These are phyloP conservation scores for Eilema depressum DNA, from an alignment of 2,888 invertebrate species.

Conservation along the genomic window DNA sequence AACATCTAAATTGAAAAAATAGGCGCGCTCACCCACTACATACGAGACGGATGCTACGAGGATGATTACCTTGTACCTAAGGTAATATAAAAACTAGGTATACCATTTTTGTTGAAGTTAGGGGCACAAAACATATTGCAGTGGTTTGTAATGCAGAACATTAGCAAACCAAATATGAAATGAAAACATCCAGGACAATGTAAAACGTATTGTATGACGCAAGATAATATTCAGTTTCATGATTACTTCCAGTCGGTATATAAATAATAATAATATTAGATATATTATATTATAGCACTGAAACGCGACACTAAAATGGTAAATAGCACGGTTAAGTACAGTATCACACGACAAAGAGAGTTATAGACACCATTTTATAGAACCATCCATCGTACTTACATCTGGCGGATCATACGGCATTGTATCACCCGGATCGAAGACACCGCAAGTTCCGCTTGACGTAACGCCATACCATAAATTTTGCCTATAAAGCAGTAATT, in stretches of 20 bases:
- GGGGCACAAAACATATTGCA: neutral
- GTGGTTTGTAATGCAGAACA: neutral
- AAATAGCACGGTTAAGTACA: constrained; percentile 12
- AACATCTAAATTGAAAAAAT: neutral
- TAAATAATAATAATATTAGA: no score
- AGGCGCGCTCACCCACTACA: neutral
- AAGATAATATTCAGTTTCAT: neutral
- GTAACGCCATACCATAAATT: constrained; percentile 96
- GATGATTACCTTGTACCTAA: neutral
- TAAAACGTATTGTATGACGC: neutral
- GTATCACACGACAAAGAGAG: constrained; percentile 11
- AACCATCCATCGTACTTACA: constrained; percentile 52
- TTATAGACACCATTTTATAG: neutral
- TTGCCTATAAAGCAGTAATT: neutral
- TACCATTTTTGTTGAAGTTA: neutral
- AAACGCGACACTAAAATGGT: constrained; percentile 13
- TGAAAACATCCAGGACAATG: neutral
- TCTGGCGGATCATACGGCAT: constrained; percentile 88
- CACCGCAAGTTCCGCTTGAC: constrained; percentile 95
- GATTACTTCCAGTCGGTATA: neutral
- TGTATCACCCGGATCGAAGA: constrained; percentile 96
- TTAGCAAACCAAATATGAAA: neutral
- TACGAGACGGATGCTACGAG: neutral
- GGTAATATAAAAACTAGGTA: neutral
- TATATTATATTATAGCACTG: constrained; percentile 35